A percentile compares a stretch with the other conserved stretches of the same genome.
Conservation (phyloP, 2,888 invertebrate species). For the Orchesellides sinensis region DNA sequence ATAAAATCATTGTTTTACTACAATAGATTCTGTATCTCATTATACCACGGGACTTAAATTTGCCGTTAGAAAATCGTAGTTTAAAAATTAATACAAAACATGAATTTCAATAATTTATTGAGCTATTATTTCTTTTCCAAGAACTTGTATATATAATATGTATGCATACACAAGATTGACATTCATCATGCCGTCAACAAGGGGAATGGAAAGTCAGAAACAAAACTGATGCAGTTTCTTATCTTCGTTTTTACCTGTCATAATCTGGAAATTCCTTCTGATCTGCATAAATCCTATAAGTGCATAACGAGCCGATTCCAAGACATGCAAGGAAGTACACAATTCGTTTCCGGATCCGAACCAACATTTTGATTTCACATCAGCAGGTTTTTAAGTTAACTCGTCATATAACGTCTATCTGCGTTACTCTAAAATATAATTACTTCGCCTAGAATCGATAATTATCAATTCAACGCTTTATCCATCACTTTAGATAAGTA, state of each 20-base stretch:
- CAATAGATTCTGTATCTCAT: too few species aligned
- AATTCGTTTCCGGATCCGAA: constrained; percentile 62
- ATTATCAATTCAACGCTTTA: not conserved
- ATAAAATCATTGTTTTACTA: too few species aligned
- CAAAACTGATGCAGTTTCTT: too few species aligned
- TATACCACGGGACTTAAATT: too few species aligned
- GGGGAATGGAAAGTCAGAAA: not conserved
- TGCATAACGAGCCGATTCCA: constrained; percentile 58
- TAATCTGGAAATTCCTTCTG: constrained; percentile 47
- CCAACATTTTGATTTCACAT: constrained; percentile 55
- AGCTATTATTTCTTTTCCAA: too few species aligned
- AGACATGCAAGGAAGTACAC: constrained; percentile 62
- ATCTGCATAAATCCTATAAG: constrained; percentile 56
- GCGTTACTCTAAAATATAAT: not conserved
- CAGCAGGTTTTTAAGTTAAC: not conserved
- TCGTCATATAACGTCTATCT: not conserved
- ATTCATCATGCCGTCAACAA: not conserved
- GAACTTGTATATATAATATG: too few species aligned
- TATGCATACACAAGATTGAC: not conserved
- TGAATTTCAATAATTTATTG: too few species aligned
- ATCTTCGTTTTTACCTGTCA: constrained; percentile 22
- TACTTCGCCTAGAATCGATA: not conserved
- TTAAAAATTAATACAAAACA: too few species aligned
- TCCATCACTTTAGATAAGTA: not conserved
- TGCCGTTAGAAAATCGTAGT: too few species aligned